Conservation (phyloP, 1,140 invertebrate species). For the Meteorus sp. region DNA sequence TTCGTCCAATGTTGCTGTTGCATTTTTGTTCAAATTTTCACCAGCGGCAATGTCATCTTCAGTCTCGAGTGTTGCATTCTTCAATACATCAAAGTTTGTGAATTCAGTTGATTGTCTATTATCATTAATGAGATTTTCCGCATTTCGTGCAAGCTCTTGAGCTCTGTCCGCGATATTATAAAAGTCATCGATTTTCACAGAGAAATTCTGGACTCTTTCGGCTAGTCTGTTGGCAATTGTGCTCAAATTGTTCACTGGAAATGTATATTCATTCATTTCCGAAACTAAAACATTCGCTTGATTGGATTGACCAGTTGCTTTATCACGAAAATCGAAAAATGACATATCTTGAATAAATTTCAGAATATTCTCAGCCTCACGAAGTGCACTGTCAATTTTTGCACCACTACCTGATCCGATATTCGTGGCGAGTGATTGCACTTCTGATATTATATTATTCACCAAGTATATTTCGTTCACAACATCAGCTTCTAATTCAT, state of each 20-base stretch:
- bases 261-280: constrained; percentile 67
- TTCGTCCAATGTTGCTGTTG: constrained; percentile 56
- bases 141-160: constrained; percentile 63
- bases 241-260: constrained; percentile 68
- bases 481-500: constrained; percentile 59
- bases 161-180: constrained; percentile 68
- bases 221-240: constrained; percentile 60
- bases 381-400: constrained; percentile 75
- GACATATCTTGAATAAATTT: constrained; percentile 66
- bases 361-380: constrained; percentile 73
- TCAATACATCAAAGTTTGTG: constrained; percentile 46
- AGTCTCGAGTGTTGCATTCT: constrained; percentile 44
- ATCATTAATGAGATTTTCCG: constrained; percentile 65
- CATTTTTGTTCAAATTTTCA: constrained; percentile 50
- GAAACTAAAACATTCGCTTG: constrained; percentile 68
- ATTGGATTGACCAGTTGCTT: constrained; percentile 63
- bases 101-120: constrained; percentile 48
- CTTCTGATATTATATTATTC: constrained; percentile 65
- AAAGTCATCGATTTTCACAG: constrained; percentile 73
- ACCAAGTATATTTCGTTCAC: constrained; percentile 59
- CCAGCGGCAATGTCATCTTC: constrained; percentile 41
- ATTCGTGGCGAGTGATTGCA: constrained; percentile 69
- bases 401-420: constrained; percentile 67
- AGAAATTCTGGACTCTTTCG: constrained; percentile 64
- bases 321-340: constrained; percentile 56